Evolutionary conservation across 2,113 vertebrate species (phyloP).

Genomic region (Chaetorhynchus papuensis): DNA sequence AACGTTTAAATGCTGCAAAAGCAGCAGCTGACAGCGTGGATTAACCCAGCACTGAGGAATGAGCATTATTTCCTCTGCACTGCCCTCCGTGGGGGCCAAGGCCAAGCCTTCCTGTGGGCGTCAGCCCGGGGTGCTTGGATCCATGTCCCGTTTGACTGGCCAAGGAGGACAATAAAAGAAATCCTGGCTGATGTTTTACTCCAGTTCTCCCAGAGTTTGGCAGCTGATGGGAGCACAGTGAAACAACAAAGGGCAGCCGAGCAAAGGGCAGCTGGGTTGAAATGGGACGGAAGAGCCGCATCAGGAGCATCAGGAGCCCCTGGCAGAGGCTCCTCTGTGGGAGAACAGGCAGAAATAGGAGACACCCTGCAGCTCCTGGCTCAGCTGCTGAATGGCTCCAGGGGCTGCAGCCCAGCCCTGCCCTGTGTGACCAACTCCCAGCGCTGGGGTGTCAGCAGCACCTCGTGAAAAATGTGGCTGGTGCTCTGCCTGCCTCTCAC

Average conservation of each 20-base stretch:
- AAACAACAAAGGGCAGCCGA: background rate
- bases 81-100: background rate
- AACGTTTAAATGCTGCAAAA: background rate
- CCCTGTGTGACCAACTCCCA: background rate
- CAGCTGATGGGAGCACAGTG: background rate
- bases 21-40: background rate
- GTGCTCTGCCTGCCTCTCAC: background rate
- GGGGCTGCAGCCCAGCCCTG: background rate
- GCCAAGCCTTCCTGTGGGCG: accelerated
- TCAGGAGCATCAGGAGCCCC: too few species aligned
- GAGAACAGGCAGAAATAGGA: accelerated
- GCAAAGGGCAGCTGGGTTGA: background rate
- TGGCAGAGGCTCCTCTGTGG: background rate
- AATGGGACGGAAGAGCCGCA: background rate
- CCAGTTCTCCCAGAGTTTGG: background rate
- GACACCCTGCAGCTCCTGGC: accelerated
- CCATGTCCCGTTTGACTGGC: background rate
- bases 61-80: background rate
- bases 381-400: background rate
- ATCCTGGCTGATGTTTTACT: background rate
- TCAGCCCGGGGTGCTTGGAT: accelerated
- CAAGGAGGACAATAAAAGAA: background rate
- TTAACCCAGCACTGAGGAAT: background rate
- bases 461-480: accelerated
- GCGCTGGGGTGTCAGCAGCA: background rate